Percentiles rank a stretch among this genome's conserved stretches.
phyloP scores from a whole-genome alignment of 2,797 vertebrate genomes.

The Pangasius djambal region DNA sequence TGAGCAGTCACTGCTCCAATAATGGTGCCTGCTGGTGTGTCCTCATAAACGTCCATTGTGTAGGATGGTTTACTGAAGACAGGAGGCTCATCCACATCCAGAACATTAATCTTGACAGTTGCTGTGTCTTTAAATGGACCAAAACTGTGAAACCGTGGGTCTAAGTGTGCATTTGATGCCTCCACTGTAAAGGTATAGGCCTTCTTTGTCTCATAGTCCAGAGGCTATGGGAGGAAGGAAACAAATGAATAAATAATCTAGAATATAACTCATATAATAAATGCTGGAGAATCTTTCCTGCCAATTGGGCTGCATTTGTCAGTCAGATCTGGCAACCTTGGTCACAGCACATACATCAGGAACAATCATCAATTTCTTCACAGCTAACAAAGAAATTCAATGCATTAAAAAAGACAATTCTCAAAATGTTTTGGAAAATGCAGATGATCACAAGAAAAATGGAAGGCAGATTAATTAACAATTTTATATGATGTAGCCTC shows the following conservation, averaged over 20 bases:
- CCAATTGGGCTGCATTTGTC: not conserved
- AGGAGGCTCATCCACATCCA: slow-evolving; percentile 95
- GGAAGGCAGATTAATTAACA: not conserved
- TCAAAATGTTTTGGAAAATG: not conserved
- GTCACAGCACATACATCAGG: not conserved
- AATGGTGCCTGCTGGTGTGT: slow-evolving; percentile 90
- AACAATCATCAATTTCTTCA: not conserved
- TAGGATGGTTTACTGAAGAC: slow-evolving; percentile 92
- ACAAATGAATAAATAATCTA: not conserved
- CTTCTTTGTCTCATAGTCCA: slow-evolving; percentile 97
- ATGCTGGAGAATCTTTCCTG: not conserved
- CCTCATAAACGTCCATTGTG: slow-evolving; percentile 96
- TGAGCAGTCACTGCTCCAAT: slow-evolving; percentile 97
- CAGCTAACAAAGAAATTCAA: not conserved
- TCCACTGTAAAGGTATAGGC: slow-evolving; percentile 97
- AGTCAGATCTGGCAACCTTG: not conserved
- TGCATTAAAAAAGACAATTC: not conserved
- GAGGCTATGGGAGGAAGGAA: slow-evolving; percentile 70
- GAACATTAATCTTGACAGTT: slow-evolving; percentile 93
- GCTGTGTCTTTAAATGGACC: slow-evolving; percentile 97
- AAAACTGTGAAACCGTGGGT: slow-evolving; percentile 88
- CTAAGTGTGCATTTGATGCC: slow-evolving; percentile 89
- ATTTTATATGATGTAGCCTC: not conserved
- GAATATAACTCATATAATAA: not conserved
- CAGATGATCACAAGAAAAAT: not conserved